A percentile compares a stretch with the other conserved stretches of the same genome.
Evolutionary conservation across 1,140 invertebrate species (phyloP).

Genomic region (Bombus ignitus): DNA sequence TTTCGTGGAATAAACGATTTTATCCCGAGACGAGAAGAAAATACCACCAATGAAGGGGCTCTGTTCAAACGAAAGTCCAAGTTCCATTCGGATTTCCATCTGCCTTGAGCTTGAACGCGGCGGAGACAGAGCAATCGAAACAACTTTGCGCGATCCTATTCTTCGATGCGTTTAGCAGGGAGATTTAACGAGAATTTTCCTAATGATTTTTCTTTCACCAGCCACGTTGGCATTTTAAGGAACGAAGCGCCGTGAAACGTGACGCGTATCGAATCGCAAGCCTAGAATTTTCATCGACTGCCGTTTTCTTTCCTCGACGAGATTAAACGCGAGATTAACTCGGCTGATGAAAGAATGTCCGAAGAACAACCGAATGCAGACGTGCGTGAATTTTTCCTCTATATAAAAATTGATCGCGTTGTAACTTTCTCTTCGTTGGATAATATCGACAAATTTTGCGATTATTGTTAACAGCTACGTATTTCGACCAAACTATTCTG

Average conservation of each 20-base stretch:
- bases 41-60: neutral
- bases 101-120: neutral
- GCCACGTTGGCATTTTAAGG: neutral
- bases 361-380: too few relatives aligned
- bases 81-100: neutral
- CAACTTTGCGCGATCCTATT: neutral
- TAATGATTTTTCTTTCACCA: neutral
- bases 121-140: neutral
- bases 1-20: neutral
- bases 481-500: neutral
- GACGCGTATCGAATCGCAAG: too few relatives aligned
- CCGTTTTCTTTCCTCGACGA: neutral
- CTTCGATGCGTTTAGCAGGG: neutral
- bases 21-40: neutral
- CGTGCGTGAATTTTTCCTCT: neutral
- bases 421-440: neutral
- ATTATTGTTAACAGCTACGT: too few relatives aligned
- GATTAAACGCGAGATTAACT: neutral
- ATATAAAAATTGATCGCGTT: neutral
- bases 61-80: neutral
- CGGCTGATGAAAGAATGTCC: too few relatives aligned
- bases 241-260: too few relatives aligned
- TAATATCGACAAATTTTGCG: neutral
- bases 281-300: too few relatives aligned
- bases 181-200: neutral